phyloP scores from a whole-genome alignment of 2,888 invertebrate species.

The Druceiella hillmani region DNA sequence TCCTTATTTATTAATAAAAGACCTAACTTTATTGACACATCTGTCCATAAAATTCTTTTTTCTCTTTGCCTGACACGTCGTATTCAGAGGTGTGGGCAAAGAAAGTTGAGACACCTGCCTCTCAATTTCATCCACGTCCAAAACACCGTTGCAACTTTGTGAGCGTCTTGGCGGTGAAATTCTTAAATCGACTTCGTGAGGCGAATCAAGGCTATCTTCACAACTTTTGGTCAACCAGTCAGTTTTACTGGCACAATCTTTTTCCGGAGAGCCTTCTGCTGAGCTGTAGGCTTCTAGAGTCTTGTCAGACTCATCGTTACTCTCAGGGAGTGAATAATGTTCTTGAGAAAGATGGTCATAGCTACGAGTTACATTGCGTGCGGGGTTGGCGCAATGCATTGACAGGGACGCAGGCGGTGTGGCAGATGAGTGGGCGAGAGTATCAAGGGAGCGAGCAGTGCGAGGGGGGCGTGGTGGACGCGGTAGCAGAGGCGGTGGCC shows the following conservation, averaged over 20 bases:
- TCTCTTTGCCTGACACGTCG: constrained; percentile 56
- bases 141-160: constrained; percentile 59
- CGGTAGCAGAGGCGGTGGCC: constrained; percentile 5
- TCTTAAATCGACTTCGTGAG: too few relatives aligned
- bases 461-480: constrained; percentile 7
- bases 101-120: constrained; percentile 51
- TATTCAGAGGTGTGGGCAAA: constrained; percentile 53
- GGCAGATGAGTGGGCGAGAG: neutral
- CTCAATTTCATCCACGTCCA: constrained; percentile 44
- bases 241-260: constrained; percentile 41
- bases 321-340: neutral
- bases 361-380: neutral
- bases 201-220: constrained; percentile 30
- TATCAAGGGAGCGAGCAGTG: constrained; percentile 7
- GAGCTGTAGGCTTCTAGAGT: too few relatives aligned
- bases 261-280: constrained; percentile 45
- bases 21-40: constrained; percentile 78
- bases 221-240: constrained; percentile 43
- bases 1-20: constrained; percentile 55
- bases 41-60: constrained; percentile 81
- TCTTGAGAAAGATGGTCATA: neutral
- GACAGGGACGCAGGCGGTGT: neutral
- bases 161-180: constrained; percentile 35
- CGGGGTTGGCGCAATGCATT: neutral
- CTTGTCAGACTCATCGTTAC: too few relatives aligned